A percentile compares a stretch with the other conserved stretches of the same genome.
These are phyloP conservation scores for Callyntrura sp. DNA, from an alignment of 2,888 invertebrate genomes.

Conservation along the genomic window DNA sequence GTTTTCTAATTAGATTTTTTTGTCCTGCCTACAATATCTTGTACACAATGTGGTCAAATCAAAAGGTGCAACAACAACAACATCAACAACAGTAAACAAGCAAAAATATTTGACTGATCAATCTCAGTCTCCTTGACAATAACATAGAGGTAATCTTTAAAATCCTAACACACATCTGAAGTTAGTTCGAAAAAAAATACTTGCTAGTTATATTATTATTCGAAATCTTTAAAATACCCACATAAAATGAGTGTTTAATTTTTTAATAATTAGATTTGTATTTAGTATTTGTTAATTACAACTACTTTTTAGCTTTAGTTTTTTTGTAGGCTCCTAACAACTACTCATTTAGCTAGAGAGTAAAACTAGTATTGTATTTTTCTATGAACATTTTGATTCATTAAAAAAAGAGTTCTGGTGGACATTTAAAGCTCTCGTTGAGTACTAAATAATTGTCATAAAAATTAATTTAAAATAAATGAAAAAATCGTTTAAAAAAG, in stretches of 20 bases:
- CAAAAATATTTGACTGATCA: conserved; percentile 18
- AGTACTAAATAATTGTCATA: conserved; percentile 8
- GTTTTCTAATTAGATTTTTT: not conserved
- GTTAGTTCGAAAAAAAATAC: not conserved
- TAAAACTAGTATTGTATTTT: not conserved
- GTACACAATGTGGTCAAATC: conserved; percentile 20
- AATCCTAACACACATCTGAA: not conserved
- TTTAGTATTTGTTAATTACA: not conserved
- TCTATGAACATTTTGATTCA: conserved; percentile 7
- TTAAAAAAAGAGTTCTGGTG: conserved; percentile 16
- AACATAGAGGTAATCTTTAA: too few relatives aligned
- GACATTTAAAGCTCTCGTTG: conserved; percentile 52
- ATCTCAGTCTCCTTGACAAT: not conserved
- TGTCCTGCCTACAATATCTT: not conserved
- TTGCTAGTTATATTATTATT: not conserved
- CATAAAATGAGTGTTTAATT: not conserved
- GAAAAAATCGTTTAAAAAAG: conserved; percentile 9
- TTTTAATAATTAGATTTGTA: conserved; percentile 16
- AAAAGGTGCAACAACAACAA: not conserved
- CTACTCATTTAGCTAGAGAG: not conserved
- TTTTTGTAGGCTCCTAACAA: not conserved
- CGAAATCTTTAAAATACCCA: not conserved
- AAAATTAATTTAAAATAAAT: not conserved
- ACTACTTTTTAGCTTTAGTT: not conserved
- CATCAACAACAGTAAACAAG: not conserved